Base-by-base conservation (phyloP, 2,888 invertebrate genomes). In the Coenonympha arcania region DNA sequence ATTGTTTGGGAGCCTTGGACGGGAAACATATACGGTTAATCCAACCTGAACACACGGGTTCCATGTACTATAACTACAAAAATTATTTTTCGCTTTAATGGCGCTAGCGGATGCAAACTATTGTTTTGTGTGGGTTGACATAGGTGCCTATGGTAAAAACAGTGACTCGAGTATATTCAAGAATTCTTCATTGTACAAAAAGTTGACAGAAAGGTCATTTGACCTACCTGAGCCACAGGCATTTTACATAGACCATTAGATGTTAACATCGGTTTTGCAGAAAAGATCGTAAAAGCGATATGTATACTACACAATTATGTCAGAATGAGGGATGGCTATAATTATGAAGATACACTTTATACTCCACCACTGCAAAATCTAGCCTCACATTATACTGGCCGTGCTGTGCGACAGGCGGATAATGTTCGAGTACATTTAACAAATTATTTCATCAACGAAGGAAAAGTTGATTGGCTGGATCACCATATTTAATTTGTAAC, bases 21-120 rank as follows among this genome's bases (percentile, higher is more conserved):
- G 59, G 57, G 24, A 62, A 62, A 51, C 58, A 62, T 54, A 54
- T 60, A 46, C 41, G 59, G 41, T 48, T 61, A 53, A 59, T 56
- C 22, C 45, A 59, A 48, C 60, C 61, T 47, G 42, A 51, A 41
- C 56, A 56, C 49, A 41, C 54, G 28, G 60, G 60, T 37, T 60
- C 57, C 2, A 43, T 60, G 51, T 60, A 55, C 48, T 57, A 52
- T n/a, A n/a, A n/a, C n/a, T n/a, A n/a, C n/a, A n/a, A n/a, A n/a
- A n/a, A n/a, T n/a, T n/a, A 54, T 55, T 58, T 55, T 56, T 62
- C 58, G 24, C 47, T 42, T 49, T 58, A 51, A 8, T 60, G 45
- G 58, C 57, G 33, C 33, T 58, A 50, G 42, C 43, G 24, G 47
- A 58, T 55, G 52, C 56, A 45, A 57, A 60, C 54, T 57, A 56